Base-by-base conservation (phyloP, 2,888 invertebrate species). In the Lymantria monacha region DNA sequence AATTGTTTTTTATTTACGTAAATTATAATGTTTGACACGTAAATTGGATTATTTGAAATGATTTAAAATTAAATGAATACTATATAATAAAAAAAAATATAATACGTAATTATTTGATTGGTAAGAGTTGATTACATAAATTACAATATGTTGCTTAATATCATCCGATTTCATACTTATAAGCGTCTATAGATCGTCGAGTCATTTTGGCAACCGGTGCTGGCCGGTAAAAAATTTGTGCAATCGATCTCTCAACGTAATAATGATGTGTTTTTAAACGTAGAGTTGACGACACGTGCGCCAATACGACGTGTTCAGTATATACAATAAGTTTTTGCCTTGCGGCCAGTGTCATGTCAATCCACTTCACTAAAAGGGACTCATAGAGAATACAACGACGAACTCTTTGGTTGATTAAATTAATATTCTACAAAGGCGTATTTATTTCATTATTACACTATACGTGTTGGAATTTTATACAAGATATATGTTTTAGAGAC, bases 321-420 rank as follows among this genome's bases (percentile, higher is more conserved):
- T 81, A 66, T 70, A 59, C 69, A 75, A 78, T 57, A 61, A 74
- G 74, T 62, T 72, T 70, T 81, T 73, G 80, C 75, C 68, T 74
- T 78, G 77, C 62, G 69, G 67, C 72, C 72, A 78, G 75, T 76
- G 74, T 69, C 73, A 70, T 64, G 62, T 61, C 62, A 63, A 66
- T 64, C 64, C 46, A 56, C 57, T 57, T 47, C 54, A 44, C 50
- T 52, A 52, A 40, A 51, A 42, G 53, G 55, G 48, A 52, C 40
- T 57, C 55, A 58, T 56, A 59, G 55, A 52, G 50, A 61, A 63
- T 66, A 61, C 42, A 43, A 42, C 12, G 42, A 40, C 14, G 46
- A 42, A 42, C 40, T 58, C 51, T 61, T 53, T 61, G 57, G 53
- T 53, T 43, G 31, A 54, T 57, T 53, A 57, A 54, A 14, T 30